phyloP scores from a whole-genome alignment of 2,113 vertebrate species.

The Caranx melampygus region DNA sequence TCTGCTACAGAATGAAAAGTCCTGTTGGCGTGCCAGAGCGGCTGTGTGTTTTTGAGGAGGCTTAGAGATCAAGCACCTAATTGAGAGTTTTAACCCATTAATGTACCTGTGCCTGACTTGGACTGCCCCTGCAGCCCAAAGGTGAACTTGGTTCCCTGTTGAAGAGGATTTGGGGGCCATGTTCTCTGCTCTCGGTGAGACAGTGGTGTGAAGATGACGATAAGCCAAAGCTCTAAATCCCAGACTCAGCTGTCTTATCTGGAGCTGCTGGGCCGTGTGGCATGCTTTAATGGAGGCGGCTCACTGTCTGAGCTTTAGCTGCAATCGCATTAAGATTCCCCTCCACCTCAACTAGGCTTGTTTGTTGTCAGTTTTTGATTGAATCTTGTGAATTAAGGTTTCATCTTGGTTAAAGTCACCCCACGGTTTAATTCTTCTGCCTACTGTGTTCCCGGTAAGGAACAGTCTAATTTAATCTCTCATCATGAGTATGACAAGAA shows the following conservation, averaged over 20 bases:
- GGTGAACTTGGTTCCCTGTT: constrained; percentile 76
- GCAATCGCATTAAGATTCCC: constrained; percentile 85
- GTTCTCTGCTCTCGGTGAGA: constrained; percentile 79
- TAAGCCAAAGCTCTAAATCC: constrained; percentile 87
- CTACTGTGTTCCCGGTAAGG: constrained; percentile 61
- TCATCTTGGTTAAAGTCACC: constrained; percentile 71
- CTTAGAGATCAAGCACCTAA: constrained; percentile 63
- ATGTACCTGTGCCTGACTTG: constrained; percentile 55
- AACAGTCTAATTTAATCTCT: constrained; percentile 64
- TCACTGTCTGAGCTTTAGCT: constrained; percentile 85
- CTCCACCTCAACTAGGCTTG: constrained; percentile 78
- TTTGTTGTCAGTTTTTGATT: constrained; percentile 80
- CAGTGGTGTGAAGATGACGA: constrained; percentile 86
- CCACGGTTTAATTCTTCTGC: constrained; percentile 69
- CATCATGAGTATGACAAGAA: constrained; percentile 46
- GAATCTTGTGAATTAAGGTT: constrained; percentile 81
- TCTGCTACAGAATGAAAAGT: constrained; percentile 77
- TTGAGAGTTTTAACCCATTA: constrained; percentile 64
- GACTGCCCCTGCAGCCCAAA: constrained; percentile 62
- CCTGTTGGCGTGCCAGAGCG: constrained; percentile 62
- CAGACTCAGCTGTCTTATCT: constrained; percentile 86
- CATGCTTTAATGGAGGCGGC: constrained; percentile 85
- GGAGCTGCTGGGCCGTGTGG: constrained; percentile 82
- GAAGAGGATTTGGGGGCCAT: constrained; percentile 78
- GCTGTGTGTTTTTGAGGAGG: constrained; percentile 66